A percentile compares a stretch with the other conserved stretches of the same genome.
Conservation (phyloP, 2,113 vertebrate genomes). For the Heterotilapia buettikoferi region DNA sequence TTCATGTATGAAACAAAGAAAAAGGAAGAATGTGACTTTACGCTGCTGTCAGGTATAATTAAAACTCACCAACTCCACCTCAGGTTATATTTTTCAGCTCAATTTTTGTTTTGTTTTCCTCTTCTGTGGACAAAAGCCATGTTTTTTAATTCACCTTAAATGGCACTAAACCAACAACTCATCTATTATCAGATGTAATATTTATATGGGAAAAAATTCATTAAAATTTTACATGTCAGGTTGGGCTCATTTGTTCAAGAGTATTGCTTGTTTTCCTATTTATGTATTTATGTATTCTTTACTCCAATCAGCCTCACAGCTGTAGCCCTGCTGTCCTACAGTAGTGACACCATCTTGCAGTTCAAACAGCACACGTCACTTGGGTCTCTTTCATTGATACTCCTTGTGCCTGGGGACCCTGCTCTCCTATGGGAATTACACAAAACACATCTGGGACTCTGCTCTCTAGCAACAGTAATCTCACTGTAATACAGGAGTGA, state of each 20-base stretch:
- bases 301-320: background rate
- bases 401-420: background rate
- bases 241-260: background rate
- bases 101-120: background rate
- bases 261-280: background rate
- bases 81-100: background rate
- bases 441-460: background rate
- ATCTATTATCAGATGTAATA: background rate
- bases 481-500: background rate
- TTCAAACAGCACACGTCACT: background rate
- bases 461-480: background rate
- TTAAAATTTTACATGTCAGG: background rate
- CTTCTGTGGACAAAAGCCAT: background rate
- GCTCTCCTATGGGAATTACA: background rate
- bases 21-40: background rate
- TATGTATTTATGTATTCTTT: background rate
- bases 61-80: background rate
- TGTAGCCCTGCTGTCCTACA: background rate
- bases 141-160: background rate
- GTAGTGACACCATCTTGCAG: background rate
- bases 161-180: background rate
- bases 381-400: background rate
- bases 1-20: background rate
- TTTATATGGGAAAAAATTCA: background rate
- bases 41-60: slow-evolving; percentile 31